Evolutionary conservation across 2,888 invertebrate species (phyloP), one percentile per base, ranked within the genome.

Genomic region (Orchestes rusci): DNA sequence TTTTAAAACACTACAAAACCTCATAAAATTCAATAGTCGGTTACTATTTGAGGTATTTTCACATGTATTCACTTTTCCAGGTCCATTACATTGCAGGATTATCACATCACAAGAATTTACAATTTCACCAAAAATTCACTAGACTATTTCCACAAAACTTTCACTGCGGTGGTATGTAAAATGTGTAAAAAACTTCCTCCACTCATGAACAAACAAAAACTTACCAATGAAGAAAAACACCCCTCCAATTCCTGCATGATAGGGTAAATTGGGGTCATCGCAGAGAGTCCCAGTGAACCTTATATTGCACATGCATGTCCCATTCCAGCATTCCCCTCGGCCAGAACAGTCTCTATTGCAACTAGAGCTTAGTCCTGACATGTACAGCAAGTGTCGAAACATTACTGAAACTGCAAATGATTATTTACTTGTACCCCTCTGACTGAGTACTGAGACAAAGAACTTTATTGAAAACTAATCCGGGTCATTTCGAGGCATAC

Each of bases 281-380:
- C 92, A 88, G 61, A 84, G 79, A 48, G 84, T 82, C 7, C 92
- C 92, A 48, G 89, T 77, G 67, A 84, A 93, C 42, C 81, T 77
- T 58, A 92, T 92, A 75, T 91, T 90, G 69, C 92, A 92, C 56
- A 90, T 75, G 65, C 92, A 92, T 41, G 89, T 90, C 53, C 91
- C 91, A 67, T 92, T 89, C 65, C 86, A 79, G 69, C 92, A 92
- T 71, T 92, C 92, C 15, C 92, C 92, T 51, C 87, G 83, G 51
- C 90, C 90, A 61, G 87, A 90, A 72, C 92, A 92, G 68, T 81
- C 85, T 58, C 77, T 77, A 45, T 74, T 75, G 65, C 86, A 86
- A 58, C 76, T 77, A 32, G 75, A 71, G 43, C 36, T 39, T 53
- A 67, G 51, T 53, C 67, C 67, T 41, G 68, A 62, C 69, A 69